A percentile compares a stretch with the other conserved stretches of the same genome.
Evolutionary conservation across 2,113 vertebrate species (phyloP).

Genomic region (Phyllopteryx taeniolatus): DNA sequence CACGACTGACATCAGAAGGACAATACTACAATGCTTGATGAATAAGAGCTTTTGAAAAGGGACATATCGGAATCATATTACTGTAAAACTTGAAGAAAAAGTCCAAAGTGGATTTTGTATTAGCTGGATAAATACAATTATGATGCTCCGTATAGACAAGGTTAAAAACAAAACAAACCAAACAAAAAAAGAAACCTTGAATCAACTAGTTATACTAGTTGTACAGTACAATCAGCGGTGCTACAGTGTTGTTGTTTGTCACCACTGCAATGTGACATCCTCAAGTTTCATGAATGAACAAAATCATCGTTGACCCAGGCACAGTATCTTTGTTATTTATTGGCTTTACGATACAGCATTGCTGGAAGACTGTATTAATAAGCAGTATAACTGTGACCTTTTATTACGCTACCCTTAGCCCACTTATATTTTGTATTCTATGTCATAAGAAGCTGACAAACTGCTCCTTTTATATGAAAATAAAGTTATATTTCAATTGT

Average conservation of each 20-base stretch:
- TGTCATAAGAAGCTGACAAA: slow-evolving; percentile 46
- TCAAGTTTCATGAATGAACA: slow-evolving; percentile 49
- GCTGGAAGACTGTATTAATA: slow-evolving; percentile 61
- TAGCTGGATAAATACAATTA: slow-evolving; percentile 25
- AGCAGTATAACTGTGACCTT: slow-evolving; percentile 52
- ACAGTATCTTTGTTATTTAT: slow-evolving; percentile 73
- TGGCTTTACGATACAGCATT: slow-evolving; percentile 62
- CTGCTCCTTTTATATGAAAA: slow-evolving; percentile 36
- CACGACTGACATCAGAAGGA: slow-evolving; percentile 32
- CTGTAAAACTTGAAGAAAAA: slow-evolving; percentile 17
- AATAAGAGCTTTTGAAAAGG: slow-evolving; percentile 43
- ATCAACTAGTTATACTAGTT: background rate
- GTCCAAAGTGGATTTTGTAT: slow-evolving; percentile 22
- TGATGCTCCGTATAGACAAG: slow-evolving; percentile 17
- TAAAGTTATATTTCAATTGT: background rate
- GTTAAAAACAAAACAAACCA: background rate
- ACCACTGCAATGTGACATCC: slow-evolving; percentile 43
- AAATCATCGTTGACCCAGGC: slow-evolving; percentile 54
- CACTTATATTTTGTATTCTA: slow-evolving; percentile 41
- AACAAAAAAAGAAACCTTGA: background rate
- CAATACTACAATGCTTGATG: slow-evolving; percentile 19
- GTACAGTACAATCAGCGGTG: slow-evolving; percentile 44
- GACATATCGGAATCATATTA: slow-evolving; percentile 28
- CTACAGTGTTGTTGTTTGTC: slow-evolving; percentile 43
- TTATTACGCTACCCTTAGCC: slow-evolving; percentile 40